A percentile compares a stretch with the other conserved stretches of the same genome.
These are phyloP conservation scores for Hyla sarda DNA, from an alignment of 2,113 vertebrate species.

Conservation along the genomic window DNA sequence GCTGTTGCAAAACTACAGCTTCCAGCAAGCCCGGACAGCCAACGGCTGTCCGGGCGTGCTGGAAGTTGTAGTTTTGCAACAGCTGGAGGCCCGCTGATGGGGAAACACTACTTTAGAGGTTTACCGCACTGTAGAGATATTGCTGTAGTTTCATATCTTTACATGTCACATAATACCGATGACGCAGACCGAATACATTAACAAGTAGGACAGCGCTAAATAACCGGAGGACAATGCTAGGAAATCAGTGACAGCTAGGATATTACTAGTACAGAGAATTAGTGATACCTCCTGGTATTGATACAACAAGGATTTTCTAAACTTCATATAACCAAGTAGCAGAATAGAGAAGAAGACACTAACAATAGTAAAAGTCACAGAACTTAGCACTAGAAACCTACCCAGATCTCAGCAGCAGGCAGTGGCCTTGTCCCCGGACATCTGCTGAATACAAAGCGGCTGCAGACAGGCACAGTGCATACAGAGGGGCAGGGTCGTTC, in stretches of 20 bases:
- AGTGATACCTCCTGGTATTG: no score
- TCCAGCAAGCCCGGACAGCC: no score
- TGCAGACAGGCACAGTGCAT: not conserved
- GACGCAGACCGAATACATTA: no score
- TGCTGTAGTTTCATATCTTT: not conserved
- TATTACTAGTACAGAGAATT: not conserved
- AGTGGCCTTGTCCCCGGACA: not conserved
- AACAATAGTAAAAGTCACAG: no score
- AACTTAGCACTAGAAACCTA: not conserved
- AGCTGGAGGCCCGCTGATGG: no score
- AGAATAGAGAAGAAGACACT: not conserved
- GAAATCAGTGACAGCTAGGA: not conserved
- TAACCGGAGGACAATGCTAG: not conserved
- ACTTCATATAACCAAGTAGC: not conserved
- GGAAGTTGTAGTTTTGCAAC: no score
- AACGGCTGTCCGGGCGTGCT: no score
- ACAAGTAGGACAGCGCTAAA: not conserved
- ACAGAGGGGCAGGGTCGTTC: not conserved
- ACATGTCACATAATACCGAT: not conserved
- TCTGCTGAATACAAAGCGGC: slow-evolving; percentile 4
- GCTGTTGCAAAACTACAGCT: no score
- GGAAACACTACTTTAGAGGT: no score
- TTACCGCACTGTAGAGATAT: no score
- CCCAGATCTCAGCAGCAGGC: not conserved
- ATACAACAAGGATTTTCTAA: not conserved